Conservation (phyloP, 1,140 invertebrate genomes). For the Apolygus lucorum region DNA sequence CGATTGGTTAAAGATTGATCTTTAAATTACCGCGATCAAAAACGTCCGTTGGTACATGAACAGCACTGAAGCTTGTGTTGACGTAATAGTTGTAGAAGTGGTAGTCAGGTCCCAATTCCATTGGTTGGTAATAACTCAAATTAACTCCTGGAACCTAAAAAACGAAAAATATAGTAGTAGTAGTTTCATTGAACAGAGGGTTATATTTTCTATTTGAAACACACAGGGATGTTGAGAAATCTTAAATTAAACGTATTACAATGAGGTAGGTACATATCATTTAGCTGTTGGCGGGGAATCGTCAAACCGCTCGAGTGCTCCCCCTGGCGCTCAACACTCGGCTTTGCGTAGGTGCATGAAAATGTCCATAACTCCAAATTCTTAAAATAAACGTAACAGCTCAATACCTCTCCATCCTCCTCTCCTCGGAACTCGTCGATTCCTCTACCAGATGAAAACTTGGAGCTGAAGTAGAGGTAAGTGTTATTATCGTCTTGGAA, state of each 20-base stretch:
- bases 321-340: too few species aligned
- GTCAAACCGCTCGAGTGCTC: too few species aligned
- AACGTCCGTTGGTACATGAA: conserved; percentile 91
- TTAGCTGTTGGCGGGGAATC: too few species aligned
- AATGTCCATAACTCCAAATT: too few species aligned
- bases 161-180: not conserved
- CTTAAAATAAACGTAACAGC: not conserved
- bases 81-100: conserved; percentile 80
- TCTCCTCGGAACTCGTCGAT: not conserved
- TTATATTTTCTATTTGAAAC: too few species aligned
- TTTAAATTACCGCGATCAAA: conserved; percentile 61
- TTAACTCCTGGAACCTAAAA: not conserved
- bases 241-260: too few species aligned
- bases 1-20: too few species aligned
- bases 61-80: conserved; percentile 72
- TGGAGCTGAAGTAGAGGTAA: conserved; percentile 59
- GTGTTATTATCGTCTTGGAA: conserved; percentile 41
- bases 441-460: conserved; percentile 46
- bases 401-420: conserved; percentile 10
- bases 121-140: conserved; percentile 34
- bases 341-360: too few species aligned
- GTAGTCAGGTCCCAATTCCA: conserved; percentile 57
- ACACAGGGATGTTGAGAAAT: too few species aligned
- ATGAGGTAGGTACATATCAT: too few species aligned
- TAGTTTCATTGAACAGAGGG: not conserved